A percentile compares a stretch with the other conserved stretches of the same genome.
phyloP scores from a whole-genome alignment of 37 sponge, comb jelly and placozoan species.

The Beroe ovata region DNA sequence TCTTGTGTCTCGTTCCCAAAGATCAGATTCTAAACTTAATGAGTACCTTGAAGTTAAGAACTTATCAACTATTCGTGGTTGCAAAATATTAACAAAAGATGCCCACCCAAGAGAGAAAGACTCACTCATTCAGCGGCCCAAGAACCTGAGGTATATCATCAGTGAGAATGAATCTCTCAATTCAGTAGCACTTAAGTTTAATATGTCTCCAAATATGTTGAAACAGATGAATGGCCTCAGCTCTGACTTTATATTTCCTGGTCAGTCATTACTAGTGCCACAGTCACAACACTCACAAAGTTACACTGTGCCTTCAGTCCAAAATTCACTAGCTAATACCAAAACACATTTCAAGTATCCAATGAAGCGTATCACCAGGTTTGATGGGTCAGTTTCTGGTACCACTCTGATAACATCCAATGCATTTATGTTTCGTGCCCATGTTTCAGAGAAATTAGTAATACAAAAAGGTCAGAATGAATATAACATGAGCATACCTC shows the following conservation, averaged over 20 bases:
- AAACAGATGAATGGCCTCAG: conserved; percentile 49
- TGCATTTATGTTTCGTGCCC: conserved; percentile 58
- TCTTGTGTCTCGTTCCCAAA: not conserved
- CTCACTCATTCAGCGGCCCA: not conserved
- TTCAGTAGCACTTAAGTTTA: conserved; percentile 40
- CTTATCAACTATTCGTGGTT: not conserved
- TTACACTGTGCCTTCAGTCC: not conserved
- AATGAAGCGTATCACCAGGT: conserved; percentile 57
- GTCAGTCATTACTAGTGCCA: conserved; percentile 23
- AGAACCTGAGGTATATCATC: not conserved
- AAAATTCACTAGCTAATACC: not conserved
- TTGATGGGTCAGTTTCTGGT: conserved; percentile 58
- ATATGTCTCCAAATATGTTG: conserved; percentile 25
- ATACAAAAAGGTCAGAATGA: conserved; percentile 40
- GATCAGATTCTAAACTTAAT: not conserved
- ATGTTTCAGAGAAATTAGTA: conserved; percentile 58
- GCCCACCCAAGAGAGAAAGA: not conserved
- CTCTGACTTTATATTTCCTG: conserved; percentile 54
- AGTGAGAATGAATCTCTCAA: conserved; percentile 53
- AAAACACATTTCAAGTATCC: conserved; percentile 14
- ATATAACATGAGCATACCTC: conserved; percentile 53
- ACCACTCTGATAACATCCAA: conserved; percentile 60
- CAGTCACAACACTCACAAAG: not conserved
- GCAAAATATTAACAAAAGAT: not conserved
- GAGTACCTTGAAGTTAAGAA: not conserved